phyloP scores from a whole-genome alignment of 2,797 vertebrate species.

The Acipenser transmontanus region DNA sequence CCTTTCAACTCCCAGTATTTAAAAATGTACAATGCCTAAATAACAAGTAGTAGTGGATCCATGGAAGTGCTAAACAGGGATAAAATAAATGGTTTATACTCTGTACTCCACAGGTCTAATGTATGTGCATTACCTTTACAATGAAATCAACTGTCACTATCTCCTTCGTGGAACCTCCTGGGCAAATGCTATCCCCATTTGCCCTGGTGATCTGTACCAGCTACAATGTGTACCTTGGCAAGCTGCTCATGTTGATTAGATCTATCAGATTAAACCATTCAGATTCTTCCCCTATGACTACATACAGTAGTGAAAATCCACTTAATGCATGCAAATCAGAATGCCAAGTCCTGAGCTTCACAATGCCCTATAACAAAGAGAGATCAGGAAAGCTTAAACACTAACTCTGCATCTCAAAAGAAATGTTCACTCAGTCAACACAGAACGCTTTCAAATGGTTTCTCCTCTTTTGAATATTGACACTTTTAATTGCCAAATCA shows the following conservation, averaged over 20 bases:
- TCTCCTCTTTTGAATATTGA: constrained; percentile 10
- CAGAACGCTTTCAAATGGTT: constrained; percentile 7
- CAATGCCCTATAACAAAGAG: constrained; percentile 11
- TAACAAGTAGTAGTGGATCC: too few relatives aligned
- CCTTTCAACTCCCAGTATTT: too few relatives aligned
- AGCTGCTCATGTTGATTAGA: constrained; percentile 15
- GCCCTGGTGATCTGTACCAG: not conserved
- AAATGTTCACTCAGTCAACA: constrained; percentile 10
- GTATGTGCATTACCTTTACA: too few relatives aligned
- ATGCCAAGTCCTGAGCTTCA: constrained; percentile 19
- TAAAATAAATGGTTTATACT: too few relatives aligned
- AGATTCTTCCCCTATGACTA: constrained; percentile 3
- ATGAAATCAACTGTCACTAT: not conserved
- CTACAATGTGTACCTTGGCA: constrained; percentile 3
- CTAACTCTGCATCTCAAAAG: not conserved
- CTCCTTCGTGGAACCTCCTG: not conserved
- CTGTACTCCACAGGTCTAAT: too few relatives aligned
- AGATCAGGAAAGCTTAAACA: constrained; percentile 14
- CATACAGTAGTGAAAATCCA: constrained; percentile 11
- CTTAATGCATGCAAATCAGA: constrained; percentile 20
- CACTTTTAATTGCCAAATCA: constrained; percentile 12
- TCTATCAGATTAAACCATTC: constrained; percentile 10
- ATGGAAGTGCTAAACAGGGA: too few relatives aligned
- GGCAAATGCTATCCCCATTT: too few relatives aligned
- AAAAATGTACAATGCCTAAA: too few relatives aligned